Percentiles rank a stretch among this genome's conserved stretches.
Evolutionary conservation across 64 coral and sea anemone species (phyloP).

Genomic region (Orbicella faveolata): DNA sequence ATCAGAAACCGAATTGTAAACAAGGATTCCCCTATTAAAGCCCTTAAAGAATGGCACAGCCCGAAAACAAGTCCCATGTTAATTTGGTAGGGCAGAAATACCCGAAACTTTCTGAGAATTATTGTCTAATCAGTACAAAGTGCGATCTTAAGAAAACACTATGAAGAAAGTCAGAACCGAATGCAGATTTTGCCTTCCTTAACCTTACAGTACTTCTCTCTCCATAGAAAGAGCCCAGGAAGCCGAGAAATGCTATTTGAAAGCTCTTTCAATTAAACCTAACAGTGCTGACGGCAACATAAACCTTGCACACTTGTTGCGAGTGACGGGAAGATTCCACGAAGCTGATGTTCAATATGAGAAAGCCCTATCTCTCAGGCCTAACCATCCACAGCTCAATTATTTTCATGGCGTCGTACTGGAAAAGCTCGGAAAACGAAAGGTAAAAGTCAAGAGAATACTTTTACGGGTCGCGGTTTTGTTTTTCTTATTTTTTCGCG

Average conservation of each 20-base stretch:
- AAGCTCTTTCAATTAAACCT: constrained; percentile 77
- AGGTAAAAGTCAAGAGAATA: constrained; percentile 17
- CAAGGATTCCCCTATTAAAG: too few relatives aligned
- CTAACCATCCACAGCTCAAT: constrained; percentile 50
- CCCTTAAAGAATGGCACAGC: too few relatives aligned
- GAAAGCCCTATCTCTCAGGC: constrained; percentile 57
- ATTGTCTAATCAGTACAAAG: too few relatives aligned
- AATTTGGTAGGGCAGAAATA: too few relatives aligned
- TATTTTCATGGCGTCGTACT: constrained; percentile 70
- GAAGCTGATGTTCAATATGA: constrained; percentile 59
- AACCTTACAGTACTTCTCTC: background rate
- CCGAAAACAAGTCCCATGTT: too few relatives aligned
- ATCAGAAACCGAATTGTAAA: too few relatives aligned
- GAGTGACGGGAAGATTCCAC: constrained; percentile 37
- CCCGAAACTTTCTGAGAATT: too few relatives aligned
- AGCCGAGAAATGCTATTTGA: constrained; percentile 68
- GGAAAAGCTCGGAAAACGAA: constrained; percentile 69
- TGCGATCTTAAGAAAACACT: too few relatives aligned
- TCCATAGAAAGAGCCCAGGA: constrained; percentile 48
- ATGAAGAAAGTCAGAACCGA: too few relatives aligned
- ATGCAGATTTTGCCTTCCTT: background rate
- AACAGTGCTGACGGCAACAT: constrained; percentile 71
- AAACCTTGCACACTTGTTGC: constrained; percentile 74
- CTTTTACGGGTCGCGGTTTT: background rate
- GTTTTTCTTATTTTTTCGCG: too few relatives aligned